Base-by-base conservation (phyloP, 2,113 vertebrate species). In the Hippocampus abdominalis region DNA sequence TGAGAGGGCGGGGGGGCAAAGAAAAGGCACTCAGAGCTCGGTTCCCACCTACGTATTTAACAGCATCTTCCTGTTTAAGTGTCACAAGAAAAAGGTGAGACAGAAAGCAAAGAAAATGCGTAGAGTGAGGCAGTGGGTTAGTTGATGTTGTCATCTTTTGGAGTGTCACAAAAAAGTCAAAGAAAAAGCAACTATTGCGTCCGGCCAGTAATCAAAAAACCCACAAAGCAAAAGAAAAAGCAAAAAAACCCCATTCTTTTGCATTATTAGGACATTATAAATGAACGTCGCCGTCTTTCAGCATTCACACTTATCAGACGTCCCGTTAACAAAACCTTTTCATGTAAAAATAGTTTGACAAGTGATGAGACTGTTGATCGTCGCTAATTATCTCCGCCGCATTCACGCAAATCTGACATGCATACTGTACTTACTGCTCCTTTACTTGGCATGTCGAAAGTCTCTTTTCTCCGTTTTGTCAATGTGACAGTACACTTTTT, bases 381-480 rank as follows among this genome's bases (percentile, higher is more conserved):
- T 60, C 2, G 6, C 57, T 60, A 60, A 32, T 60, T 20, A 60
- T 60, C 57, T 60, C 27, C 32, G 27, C 27, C 32, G 27, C 8
- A 32, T 32, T 60, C 57, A 18, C 32, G 27, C 27, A 60, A 32
- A 60, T 32, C 25, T 9, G 7, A 32, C 27, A 60, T 18, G 16
- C 27, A 29, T 60, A 32, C 27, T 60, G 27, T 60, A 60, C 1
- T 32, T 60, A 60, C 18, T 32, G 57, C 40, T 44, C 40, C 3
- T 40, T 67, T 68, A 40, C 63, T 27, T 68, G 21, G 44, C 21
- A 61, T 62, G 39, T 61, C 73, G 42, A 11, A 74, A 82, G 73
- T 25, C 2, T 23, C 49, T 40, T 20, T 59, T 70, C n/a, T 48
- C 61, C 44, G 21, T 77, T 85, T 82, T 75, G 64, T 66, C 68